Evolutionary conservation across 92 coral and sea anemone species (phyloP).

Genomic region (Chrysogorgia sp.): DNA sequence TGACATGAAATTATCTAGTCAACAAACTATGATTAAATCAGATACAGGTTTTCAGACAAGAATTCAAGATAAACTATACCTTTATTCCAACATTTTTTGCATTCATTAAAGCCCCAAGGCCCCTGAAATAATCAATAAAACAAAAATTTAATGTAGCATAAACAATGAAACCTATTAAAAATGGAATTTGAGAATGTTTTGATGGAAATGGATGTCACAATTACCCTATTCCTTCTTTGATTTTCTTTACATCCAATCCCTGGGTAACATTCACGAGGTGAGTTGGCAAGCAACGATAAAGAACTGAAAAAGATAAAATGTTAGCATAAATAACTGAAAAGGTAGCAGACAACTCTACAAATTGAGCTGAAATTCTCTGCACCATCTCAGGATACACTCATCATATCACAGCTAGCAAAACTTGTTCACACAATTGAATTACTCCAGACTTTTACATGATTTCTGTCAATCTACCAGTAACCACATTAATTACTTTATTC

Average conservation of each 20-base stretch:
- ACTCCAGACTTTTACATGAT: too few species aligned
- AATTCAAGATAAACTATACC: conserved; percentile 40
- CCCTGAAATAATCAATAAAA: conserved; percentile 46
- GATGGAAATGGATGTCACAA: not conserved
- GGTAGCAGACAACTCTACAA: too few species aligned
- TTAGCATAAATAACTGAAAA: not conserved
- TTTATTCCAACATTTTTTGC: conserved; percentile 85
- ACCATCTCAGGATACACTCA: too few species aligned
- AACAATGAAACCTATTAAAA: not conserved
- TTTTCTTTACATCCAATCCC: conserved; percentile 46
- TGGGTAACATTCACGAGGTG: conserved; percentile 51
- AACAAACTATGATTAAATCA: too few species aligned
- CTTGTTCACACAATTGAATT: too few species aligned
- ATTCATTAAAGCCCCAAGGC: conserved; percentile 67
- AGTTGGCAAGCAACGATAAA: conserved; percentile 90
- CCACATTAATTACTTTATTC: too few species aligned
- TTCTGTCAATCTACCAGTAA: too few species aligned
- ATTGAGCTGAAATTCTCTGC: not conserved
- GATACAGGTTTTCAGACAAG: not conserved
- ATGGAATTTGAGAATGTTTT: not conserved
- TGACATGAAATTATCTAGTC: too few species aligned
- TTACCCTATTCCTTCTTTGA: conserved; percentile 73
- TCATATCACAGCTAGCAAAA: too few species aligned
- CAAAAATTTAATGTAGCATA: not conserved
- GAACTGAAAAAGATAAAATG: conserved; percentile 47